Percentiles rank a stretch among this genome's conserved stretches.
These are phyloP conservation scores for Ceuthmochares aereus DNA, from an alignment of 2,113 vertebrate species.

Conservation along the genomic window DNA sequence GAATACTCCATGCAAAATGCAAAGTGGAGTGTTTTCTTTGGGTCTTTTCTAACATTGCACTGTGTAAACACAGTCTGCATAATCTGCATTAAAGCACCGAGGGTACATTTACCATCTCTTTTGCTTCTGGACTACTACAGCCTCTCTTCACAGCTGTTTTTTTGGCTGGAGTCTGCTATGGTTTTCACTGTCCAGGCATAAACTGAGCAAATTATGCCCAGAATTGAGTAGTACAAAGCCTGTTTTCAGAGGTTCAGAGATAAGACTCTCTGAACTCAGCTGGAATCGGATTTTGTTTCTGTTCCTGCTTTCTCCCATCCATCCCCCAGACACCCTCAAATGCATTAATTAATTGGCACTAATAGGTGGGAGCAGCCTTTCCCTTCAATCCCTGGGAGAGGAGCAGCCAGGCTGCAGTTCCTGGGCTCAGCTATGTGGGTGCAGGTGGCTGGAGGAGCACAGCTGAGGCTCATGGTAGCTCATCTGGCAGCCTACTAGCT, in stretches of 20 bases:
- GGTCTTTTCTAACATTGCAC: neutral
- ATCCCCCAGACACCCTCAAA: neutral
- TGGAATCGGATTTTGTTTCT: neutral
- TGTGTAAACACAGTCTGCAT: neutral
- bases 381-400: too few relatives aligned
- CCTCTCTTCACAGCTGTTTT: neutral
- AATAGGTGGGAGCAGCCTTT: neutral
- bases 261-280: neutral
- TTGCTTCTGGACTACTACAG: neutral
- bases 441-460: neutral
- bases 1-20: neutral
- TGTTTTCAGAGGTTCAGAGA: neutral
- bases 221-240: rapidly evolving
- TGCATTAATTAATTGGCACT: too few relatives aligned
- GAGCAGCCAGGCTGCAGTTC: neutral
- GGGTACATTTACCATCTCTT: neutral
- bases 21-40: constrained; percentile 3
- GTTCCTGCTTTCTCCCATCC: neutral
- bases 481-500: neutral
- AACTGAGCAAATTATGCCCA: neutral
- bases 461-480: neutral
- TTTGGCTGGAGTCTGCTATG: neutral
- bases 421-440: neutral
- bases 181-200: neutral
- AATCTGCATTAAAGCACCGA: neutral